These are phyloP conservation scores for Drosophila ficusphila DNA, from an alignment of 1,140 invertebrate species.

Conservation along the genomic window DNA sequence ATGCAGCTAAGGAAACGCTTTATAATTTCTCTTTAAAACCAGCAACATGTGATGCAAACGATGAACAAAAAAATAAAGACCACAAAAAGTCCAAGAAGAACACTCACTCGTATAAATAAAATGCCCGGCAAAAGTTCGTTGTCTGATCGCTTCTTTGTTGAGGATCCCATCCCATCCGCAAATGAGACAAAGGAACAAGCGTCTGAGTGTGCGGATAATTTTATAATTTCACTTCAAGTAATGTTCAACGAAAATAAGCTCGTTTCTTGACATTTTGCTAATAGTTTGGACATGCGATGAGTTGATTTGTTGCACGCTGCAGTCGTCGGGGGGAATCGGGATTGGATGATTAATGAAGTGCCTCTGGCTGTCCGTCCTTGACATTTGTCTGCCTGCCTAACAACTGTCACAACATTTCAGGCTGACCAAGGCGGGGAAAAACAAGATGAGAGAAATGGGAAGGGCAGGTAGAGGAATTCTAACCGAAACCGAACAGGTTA, in stretches of 20 bases:
- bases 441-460: too few relatives aligned
- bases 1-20: constrained; percentile 83
- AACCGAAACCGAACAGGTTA: constrained; percentile 65
- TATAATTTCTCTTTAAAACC: constrained; percentile 82
- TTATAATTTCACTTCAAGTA: constrained; percentile 76
- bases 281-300: constrained; percentile 78
- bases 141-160: constrained; percentile 67
- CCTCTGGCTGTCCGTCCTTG: constrained; percentile 59
- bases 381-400: constrained; percentile 39
- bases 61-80: constrained; percentile 41
- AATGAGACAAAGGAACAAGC: constrained; percentile 38
- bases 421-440: constrained; percentile 13
- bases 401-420: constrained; percentile 69
- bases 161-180: not conserved
- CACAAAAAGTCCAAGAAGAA: constrained; percentile 25
- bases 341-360: constrained; percentile 82
- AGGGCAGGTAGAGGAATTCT: constrained; percentile 44
- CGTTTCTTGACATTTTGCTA: constrained; percentile 72
- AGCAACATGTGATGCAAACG: constrained; percentile 64
- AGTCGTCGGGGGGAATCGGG: not conserved
- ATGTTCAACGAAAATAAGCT: constrained; percentile 77
- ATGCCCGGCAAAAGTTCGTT: constrained; percentile 70
- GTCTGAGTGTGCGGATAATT: constrained; percentile 29
- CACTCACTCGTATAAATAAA: constrained; percentile 37
- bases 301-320: constrained; percentile 58